Base-by-base conservation (phyloP, 2,888 invertebrate species). In the Bimastos eiseni region DNA sequence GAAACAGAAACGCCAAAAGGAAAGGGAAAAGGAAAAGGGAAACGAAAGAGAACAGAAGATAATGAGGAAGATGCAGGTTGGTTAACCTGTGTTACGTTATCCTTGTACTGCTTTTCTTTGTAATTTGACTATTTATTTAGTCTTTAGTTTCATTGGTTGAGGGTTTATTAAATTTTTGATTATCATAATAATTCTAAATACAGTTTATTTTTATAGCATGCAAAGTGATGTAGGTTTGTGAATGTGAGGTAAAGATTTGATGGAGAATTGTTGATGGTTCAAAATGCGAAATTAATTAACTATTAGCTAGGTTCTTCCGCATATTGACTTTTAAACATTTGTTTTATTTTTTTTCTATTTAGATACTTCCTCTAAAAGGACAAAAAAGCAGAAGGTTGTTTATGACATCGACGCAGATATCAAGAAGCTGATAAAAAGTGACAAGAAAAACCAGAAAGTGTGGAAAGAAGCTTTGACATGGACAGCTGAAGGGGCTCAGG, bases 381-480 rank as follows among this genome's bases (percentile, higher is more conserved):
- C 86, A 1, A 90, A 89, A 41, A 89, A 91, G 84, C 49, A 34
- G 24, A 83, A 55, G 70, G 92, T 91, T 13, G 93, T 92, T 30
- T 96, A 95, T 93, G 93, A 93, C 94, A 96, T 95, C 91, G 95
- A 94, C 92, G 92, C 93, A 0, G 95, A 95, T 49, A 93, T 96
- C 3, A 91, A 93, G 44, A 93, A 95, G 89, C 93, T 95, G 34
- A 96, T 97, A 83, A 93, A 95, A n/a, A 93, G 96, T 0, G 97
- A 97, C 93, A 92, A 94, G 2, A 90, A 91, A 30, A 97, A 97
- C 94, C 93, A 94, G 55, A 97, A 97, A 93, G 94, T 97, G 6
- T 97, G 97, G 97, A 94, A 95, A 0, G 96, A 97, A 92, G 97
- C 97, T 91, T 94, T 96, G 89, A 94, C 95, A 33, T 96, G 86